Evolutionary conservation across 2,113 vertebrate species (phyloP), one percentile per base, ranked within the genome.

Genomic region (Macquaria ambigua): DNA sequence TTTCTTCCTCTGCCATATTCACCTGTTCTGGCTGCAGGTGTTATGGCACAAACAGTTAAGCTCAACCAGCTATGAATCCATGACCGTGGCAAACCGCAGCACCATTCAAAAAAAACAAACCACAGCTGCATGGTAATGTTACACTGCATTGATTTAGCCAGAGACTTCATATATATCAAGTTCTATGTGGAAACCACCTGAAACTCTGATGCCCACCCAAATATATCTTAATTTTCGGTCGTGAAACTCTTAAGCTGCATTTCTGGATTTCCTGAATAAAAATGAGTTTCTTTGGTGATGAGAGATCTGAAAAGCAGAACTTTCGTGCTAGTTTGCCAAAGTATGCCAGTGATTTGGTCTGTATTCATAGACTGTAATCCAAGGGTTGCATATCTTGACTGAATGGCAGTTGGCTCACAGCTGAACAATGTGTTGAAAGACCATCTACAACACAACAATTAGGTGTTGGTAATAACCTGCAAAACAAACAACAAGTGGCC

Each of bases 11-110:
- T 20, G 11, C 31, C 6, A 34, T 62, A 16, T 73, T 90, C 77
- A 88, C 87, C 89, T 89, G 77, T 79, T 81, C 79, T 48, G 55
- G 72, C 66, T 78, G 89, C 92, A 94, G 93, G 90, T 93, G 86
- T 89, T 39, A 4, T 1, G 70, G 70, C 77, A 75, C 61, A 80
- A 84, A 74, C 74, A 4, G 75, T 85, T 83, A 66, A 10, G 50
- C 63, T 80, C 74, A 85, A 23, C 72, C 62, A 62, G 75, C 78
- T 25, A 28, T 77, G 74, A 79, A 76, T 77, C 71, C 62, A 34
- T 61, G 43, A 85, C 82, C 16, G 12, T 68, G 59, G 62, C 63
- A 56, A 86, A 81, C 55, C 31, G 0, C 61, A 78, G 3, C 0
- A 4, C 18, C 3, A 14, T 50, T 16, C 1, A 31, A 15, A 79